A percentile compares a stretch with the other conserved stretches of the same genome.
Conservation (phyloP, 2,797 vertebrate species). For the Prionace glauca region DNA sequence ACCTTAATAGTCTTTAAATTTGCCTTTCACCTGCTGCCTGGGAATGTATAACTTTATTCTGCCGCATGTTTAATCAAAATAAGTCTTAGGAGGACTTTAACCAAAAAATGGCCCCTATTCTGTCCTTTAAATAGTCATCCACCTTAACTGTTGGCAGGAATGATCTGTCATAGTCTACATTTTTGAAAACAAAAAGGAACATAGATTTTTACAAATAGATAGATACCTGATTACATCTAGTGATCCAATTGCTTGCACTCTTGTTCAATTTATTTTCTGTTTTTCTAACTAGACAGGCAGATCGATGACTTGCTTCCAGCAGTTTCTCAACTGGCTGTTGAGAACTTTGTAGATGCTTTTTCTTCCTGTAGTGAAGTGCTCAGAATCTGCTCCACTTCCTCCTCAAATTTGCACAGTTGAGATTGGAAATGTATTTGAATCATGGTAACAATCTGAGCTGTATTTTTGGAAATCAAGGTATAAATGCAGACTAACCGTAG, state of each 20-base stretch:
- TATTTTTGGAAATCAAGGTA: background rate
- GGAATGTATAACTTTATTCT: background rate
- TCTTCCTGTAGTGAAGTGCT: background rate
- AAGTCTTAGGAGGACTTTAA: background rate
- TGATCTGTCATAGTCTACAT: background rate
- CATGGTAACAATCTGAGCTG: background rate
- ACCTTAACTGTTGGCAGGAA: background rate
- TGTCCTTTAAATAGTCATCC: background rate
- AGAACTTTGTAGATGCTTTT: background rate
- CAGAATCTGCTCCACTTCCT: background rate
- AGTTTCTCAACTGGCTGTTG: background rate
- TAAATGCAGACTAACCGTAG: background rate
- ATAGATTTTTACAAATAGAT: background rate
- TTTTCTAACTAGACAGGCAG: background rate
- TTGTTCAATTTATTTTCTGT: background rate
- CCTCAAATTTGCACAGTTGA: background rate
- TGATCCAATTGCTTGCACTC: background rate
- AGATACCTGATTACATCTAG: background rate
- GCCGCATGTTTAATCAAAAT: background rate
- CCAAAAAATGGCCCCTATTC: background rate
- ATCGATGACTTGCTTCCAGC: background rate
- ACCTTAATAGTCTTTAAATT: background rate
- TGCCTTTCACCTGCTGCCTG: background rate
- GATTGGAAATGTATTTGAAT: background rate
- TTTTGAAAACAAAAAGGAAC: background rate